Conservation (phyloP, 2,888 invertebrate species). For the Digitonthophagus gazella region DNA sequence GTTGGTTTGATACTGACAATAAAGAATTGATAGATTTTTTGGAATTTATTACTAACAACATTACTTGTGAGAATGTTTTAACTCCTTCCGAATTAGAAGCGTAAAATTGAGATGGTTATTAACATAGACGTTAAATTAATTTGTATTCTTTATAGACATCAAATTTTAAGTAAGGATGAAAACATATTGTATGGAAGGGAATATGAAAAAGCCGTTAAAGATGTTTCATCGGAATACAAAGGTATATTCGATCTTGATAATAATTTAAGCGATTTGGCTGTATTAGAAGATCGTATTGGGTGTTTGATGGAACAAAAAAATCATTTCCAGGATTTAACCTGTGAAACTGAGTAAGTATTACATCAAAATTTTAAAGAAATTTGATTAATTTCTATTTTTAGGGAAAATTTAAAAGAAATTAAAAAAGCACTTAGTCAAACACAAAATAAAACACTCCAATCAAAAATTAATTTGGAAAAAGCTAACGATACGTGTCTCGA, state of each 20-base stretch:
- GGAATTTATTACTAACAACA: constrained; percentile 41
- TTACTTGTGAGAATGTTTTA: constrained; percentile 39
- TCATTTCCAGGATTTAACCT: too few relatives aligned
- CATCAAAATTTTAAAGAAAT: too few relatives aligned
- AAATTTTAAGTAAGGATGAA: constrained; percentile 8
- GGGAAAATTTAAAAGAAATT: constrained; percentile 4
- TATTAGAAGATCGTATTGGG: constrained; percentile 29
- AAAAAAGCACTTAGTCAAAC: not conserved
- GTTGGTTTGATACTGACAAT: constrained; percentile 28
- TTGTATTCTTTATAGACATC: constrained; percentile 22
- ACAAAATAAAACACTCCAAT: constrained; percentile 24
- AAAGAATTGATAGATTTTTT: constrained; percentile 37
- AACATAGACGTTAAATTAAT: not conserved
- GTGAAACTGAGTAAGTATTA: too few relatives aligned
- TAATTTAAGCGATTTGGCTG: constrained; percentile 37
- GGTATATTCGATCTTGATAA: constrained; percentile 38
- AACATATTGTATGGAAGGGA: not conserved
- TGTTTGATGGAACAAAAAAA: not conserved
- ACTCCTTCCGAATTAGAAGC: constrained; percentile 34
- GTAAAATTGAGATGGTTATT: constrained; percentile 29
- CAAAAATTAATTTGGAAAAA: constrained; percentile 32
- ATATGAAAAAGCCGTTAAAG: constrained; percentile 1
- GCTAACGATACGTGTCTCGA: constrained; percentile 35
- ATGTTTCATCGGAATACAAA: constrained; percentile 29
- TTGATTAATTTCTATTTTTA: constrained; percentile 21